These are phyloP conservation scores for Dasypus novemcinctus DNA, from an alignment of 2,113 vertebrate genomes.

Conservation along the genomic window DNA sequence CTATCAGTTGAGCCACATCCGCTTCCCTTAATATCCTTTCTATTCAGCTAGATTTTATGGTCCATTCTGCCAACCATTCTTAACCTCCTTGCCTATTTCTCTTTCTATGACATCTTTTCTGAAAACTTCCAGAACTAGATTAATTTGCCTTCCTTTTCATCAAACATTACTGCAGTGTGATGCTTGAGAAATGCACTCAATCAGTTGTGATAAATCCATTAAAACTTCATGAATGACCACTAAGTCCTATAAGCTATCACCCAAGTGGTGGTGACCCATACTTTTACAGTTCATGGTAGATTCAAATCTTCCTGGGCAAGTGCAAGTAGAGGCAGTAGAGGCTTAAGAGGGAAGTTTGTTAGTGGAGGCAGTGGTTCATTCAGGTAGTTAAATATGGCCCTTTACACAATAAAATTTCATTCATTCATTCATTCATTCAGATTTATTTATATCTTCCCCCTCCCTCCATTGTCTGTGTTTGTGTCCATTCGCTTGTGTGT, in stretches of 20 bases:
- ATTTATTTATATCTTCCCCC: too few species aligned
- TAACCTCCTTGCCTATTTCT: background rate
- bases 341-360: constrained; percentile 96
- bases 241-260: constrained; percentile 87
- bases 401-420: constrained; percentile 99
- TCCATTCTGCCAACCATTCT: background rate
- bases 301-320: constrained; percentile 94
- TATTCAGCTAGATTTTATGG: background rate
- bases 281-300: constrained; percentile 92
- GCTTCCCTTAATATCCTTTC: background rate
- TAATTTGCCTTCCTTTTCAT: background rate
- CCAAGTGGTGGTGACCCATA: constrained; percentile 93
- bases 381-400: constrained; percentile 96
- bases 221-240: background rate
- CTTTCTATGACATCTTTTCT: background rate
- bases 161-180: background rate
- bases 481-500: too few species aligned
- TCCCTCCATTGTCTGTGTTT: too few species aligned
- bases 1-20: too few species aligned
- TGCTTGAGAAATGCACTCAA: background rate
- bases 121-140: constrained; percentile 6
- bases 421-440: too few species aligned
- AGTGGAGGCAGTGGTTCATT: constrained; percentile 94
- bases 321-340: constrained; percentile 89
- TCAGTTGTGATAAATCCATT: background rate